A percentile compares a stretch with the other conserved stretches of the same genome.
phyloP scores from a whole-genome alignment of 2,113 vertebrate species.

The Rynchops niger region DNA sequence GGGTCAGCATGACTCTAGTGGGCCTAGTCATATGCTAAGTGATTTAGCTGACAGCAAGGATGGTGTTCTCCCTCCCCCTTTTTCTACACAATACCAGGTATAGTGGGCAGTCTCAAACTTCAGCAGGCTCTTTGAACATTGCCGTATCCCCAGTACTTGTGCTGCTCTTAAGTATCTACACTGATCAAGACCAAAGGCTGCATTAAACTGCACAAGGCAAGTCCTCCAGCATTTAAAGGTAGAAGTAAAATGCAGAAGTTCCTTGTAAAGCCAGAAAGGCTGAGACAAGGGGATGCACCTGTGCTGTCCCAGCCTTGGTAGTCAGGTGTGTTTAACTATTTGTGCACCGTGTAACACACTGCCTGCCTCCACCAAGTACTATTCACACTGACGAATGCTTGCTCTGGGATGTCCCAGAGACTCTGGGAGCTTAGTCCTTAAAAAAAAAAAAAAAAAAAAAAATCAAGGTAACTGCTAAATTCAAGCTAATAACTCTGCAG shows the following conservation, averaged over 20 bases:
- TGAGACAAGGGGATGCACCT: background rate
- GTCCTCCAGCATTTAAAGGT: background rate
- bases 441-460: background rate
- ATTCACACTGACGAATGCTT: background rate
- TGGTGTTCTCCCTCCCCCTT: background rate
- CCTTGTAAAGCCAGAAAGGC: background rate
- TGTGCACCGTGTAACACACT: fast-evolving
- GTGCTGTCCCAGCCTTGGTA: background rate
- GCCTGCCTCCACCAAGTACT: background rate
- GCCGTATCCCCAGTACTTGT: background rate
- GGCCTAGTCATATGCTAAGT: background rate
- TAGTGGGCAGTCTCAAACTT: background rate
- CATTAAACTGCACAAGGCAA: background rate
- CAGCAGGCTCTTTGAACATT: background rate
- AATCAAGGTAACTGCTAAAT: background rate
- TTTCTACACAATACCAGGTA: background rate
- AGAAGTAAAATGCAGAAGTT: background rate
- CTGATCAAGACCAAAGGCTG: background rate
- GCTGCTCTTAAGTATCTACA: background rate
- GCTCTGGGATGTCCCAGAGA: background rate
- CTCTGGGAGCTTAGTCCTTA: background rate
- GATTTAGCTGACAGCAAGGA: background rate
- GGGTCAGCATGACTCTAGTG: background rate
- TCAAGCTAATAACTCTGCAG: background rate
- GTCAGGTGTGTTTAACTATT: background rate